Conservation (phyloP, 2,113 vertebrate genomes). For the Ctenodactylus gundi region DNA sequence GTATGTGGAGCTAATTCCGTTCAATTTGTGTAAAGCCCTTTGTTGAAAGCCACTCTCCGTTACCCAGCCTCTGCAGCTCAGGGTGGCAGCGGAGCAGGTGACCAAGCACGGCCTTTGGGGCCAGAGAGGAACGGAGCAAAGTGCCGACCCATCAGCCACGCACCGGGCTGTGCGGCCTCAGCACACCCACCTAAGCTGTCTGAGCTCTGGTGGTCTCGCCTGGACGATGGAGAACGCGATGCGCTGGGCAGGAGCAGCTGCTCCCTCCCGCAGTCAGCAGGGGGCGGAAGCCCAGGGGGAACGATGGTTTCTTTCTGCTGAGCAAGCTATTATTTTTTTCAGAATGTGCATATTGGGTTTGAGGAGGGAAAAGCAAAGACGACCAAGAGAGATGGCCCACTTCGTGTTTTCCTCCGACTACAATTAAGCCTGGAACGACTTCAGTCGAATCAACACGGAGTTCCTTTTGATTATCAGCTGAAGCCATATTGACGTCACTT, state of each 20-base stretch:
- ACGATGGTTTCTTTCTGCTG: conserved; percentile 6
- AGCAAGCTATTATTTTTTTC: conserved; percentile 17
- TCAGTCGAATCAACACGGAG: conserved; percentile 37
- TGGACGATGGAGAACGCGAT: neutral
- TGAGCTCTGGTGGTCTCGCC: neutral
- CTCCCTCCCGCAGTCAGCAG: neutral
- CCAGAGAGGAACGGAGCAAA: neutral
- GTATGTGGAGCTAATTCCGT: neutral
- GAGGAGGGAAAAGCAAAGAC: neutral
- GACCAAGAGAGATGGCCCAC: neutral
- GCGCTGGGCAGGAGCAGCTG: too few species aligned
- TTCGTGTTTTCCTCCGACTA: conserved; percentile 28
- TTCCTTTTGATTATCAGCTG: conserved; percentile 65
- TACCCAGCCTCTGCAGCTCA: neutral
- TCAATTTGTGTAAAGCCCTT: neutral
- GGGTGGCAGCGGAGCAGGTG: neutral
- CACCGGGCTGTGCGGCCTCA: neutral
- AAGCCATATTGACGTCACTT: conserved; percentile 60
- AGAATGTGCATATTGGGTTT: neutral
- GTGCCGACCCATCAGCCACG: neutral
- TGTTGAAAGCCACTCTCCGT: neutral
- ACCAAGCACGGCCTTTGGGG: neutral
- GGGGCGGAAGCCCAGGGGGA: neutral
- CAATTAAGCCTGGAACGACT: conserved; percentile 50
- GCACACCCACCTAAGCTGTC: neutral